Evolutionary conservation across 1,140 invertebrate genomes (phyloP).

Genomic region (Bombus breviceps): DNA sequence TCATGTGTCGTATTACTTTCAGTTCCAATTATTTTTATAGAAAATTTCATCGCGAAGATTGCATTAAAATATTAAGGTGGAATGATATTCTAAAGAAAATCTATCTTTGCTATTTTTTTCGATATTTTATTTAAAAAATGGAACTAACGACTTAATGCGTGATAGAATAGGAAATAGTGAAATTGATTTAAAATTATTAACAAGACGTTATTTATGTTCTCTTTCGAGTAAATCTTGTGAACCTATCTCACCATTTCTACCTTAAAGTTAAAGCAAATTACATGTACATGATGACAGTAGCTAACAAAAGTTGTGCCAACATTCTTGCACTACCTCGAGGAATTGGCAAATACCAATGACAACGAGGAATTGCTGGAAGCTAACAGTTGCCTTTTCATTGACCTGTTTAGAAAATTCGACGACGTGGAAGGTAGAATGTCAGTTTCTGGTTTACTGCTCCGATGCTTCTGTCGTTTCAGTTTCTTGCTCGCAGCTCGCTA

Average conservation of each 20-base stretch:
- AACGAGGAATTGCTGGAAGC: background rate
- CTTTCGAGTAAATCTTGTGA: background rate
- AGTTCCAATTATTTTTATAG: too few relatives aligned
- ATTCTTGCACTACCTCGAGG: background rate
- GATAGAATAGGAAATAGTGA: too few relatives aligned
- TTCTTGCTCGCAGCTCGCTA: background rate
- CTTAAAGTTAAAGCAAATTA: background rate
- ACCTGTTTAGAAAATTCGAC: constrained; percentile 4
- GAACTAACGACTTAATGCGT: too few relatives aligned
- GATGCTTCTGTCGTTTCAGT: background rate
- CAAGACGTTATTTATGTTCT: background rate
- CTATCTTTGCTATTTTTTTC: too few relatives aligned
- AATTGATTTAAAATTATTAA: background rate
- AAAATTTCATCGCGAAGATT: too few relatives aligned
- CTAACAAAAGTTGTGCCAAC: background rate
- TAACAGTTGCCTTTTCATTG: background rate
- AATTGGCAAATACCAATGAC: background rate
- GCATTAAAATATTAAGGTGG: too few relatives aligned
- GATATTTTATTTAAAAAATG: too few relatives aligned
- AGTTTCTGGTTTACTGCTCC: constrained; percentile 8
- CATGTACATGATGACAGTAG: background rate
- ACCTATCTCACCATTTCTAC: background rate
- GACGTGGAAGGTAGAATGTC: background rate
- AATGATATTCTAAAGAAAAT: too few relatives aligned
- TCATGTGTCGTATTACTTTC: too few relatives aligned